Percentiles rank a stretch among this genome's conserved stretches.
phyloP scores from a whole-genome alignment of 2,888 invertebrate genomes.

The Agrypnus murinus region DNA sequence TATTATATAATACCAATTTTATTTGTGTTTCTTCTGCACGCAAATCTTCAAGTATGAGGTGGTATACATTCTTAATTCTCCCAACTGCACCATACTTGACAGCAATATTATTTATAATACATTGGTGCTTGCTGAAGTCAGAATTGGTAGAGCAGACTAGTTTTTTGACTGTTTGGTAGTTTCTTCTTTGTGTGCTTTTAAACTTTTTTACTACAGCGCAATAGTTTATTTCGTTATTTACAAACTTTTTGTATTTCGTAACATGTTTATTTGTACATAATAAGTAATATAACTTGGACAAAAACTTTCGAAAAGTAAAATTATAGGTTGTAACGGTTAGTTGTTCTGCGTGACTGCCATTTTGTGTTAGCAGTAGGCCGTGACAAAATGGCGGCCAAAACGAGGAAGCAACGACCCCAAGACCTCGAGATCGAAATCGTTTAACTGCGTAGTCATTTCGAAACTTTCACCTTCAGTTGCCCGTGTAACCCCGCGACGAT shows the following conservation, averaged over 20 bases:
- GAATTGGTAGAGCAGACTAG: no score
- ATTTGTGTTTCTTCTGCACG: conserved; percentile 17
- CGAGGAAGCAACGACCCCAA: conserved; percentile 52
- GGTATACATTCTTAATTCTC: neutral
- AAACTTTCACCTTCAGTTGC: conserved; percentile 51
- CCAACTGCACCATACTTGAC: neutral
- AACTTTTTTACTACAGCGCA: conserved; percentile 11
- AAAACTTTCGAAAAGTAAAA: conserved; percentile 52
- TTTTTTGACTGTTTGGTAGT: no score
- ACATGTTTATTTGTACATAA: conserved; percentile 45
- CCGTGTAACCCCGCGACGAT: conserved; percentile 34
- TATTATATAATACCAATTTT: conserved; percentile 29
- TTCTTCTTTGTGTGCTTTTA: neutral
- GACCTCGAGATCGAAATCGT: conserved; percentile 52
- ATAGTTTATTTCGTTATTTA: conserved; percentile 33
- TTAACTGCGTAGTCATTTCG: conserved; percentile 50
- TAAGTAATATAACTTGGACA: conserved; percentile 33
- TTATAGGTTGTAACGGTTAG: conserved; percentile 51
- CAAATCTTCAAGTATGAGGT: conserved; percentile 14
- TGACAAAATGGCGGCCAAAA: conserved; percentile 51
- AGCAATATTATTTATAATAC: neutral
- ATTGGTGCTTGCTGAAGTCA: no score
- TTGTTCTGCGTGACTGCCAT: conserved; percentile 54
- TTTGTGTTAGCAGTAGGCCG: conserved; percentile 49
- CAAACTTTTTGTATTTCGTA: conserved; percentile 42